Evolutionary conservation across 2,797 vertebrate species (phyloP).

Genomic region (Myotis planiceps): DNA sequence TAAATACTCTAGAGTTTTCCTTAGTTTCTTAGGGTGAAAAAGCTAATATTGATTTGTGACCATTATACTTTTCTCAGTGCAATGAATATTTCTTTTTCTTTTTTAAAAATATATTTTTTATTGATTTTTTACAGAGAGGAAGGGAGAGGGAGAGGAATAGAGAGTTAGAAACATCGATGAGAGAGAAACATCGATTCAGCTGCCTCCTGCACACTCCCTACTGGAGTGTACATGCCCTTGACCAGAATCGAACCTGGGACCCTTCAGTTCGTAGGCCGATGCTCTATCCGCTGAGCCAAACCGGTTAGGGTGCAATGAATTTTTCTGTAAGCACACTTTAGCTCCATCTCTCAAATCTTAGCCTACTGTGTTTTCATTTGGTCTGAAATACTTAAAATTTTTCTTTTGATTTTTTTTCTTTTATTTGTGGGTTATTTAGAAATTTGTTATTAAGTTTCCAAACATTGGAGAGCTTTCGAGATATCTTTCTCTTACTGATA

Average conservation of each 20-base stretch:
- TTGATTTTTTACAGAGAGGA: too few species aligned
- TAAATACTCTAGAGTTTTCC: not conserved
- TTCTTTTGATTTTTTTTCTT: conserved; percentile 22
- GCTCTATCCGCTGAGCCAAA: too few species aligned
- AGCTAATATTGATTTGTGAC: not conserved
- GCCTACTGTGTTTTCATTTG: not conserved
- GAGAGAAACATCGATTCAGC: too few species aligned
- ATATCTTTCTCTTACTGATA: not conserved
- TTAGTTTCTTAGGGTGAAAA: not conserved
- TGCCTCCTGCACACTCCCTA: too few species aligned
- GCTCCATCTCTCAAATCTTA: not conserved
- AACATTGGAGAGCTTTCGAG: not conserved
- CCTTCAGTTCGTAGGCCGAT: too few species aligned
- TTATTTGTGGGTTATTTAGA: conserved; percentile 11
- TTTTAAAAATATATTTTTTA: too few species aligned
- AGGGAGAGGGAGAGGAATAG: too few species aligned
- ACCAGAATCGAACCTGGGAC: too few species aligned
- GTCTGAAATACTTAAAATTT: conserved; percentile 14
- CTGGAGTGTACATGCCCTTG: too few species aligned
- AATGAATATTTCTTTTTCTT: not conserved
- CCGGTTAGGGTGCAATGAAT: not conserved
- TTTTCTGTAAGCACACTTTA: not conserved
- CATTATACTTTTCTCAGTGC: not conserved
- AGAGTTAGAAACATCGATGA: too few species aligned
- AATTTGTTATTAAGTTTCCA: conserved; percentile 24